A percentile compares a stretch with the other conserved stretches of the same genome.
Conservation (phyloP, 2,113 vertebrate species). For the Micronisus gabar region DNA sequence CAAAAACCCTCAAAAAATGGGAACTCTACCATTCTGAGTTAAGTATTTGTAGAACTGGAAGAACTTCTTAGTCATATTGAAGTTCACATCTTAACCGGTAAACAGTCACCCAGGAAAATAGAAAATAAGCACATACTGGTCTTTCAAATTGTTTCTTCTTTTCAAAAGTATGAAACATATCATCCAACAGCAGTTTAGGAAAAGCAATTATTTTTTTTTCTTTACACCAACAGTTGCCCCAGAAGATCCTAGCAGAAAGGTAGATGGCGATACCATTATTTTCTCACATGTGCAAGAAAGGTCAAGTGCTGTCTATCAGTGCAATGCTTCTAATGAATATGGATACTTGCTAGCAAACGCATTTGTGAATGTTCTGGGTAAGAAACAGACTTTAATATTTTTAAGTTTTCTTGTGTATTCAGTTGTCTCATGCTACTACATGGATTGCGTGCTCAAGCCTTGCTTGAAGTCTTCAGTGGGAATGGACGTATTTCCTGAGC, state of each 20-base stretch:
- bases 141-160: background rate
- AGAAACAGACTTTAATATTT: conserved; percentile 49
- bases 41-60: background rate
- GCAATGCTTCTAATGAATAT: conserved; percentile 92
- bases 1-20: background rate
- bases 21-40: background rate
- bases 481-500: background rate
- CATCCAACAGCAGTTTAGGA: background rate
- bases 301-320: conserved; percentile 94
- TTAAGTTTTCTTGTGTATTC: background rate
- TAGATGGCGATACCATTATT: conserved; percentile 91
- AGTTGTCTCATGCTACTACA: background rate
- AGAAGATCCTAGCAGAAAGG: conserved; percentile 85
- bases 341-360: conserved; percentile 93
- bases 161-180: background rate
- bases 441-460: background rate
- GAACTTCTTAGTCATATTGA: background rate
- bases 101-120: background rate
- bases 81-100: background rate
- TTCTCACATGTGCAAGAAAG: conserved; percentile 87
- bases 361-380: conserved; percentile 96
- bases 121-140: background rate
- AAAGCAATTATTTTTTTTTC: background rate
- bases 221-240: conserved; percentile 80
- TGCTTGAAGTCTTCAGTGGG: background rate